Base-by-base conservation (phyloP, 2,888 invertebrate species). In the Lasius fuliginosus region DNA sequence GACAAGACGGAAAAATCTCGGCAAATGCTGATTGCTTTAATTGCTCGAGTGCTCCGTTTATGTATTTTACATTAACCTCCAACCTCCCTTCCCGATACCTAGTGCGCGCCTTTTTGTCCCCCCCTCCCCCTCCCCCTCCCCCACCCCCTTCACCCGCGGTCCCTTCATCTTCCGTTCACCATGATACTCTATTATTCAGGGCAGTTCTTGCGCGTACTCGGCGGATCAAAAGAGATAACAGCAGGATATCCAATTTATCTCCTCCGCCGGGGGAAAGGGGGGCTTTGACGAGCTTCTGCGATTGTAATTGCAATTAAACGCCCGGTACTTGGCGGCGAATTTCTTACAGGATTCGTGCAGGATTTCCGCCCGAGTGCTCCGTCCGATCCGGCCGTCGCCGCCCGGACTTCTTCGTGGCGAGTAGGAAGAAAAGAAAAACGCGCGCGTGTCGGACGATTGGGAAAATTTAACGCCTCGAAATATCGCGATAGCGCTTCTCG, bases 161-260 rank as follows among this genome's bases (percentile, higher is more conserved):
- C 4, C 36, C 36, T 36, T 36, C 53, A 8, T 12, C 36, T 23
- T 36, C 64, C 60, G 8, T 53, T 69, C n/a, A 30, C 18, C 60
- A n/a, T 49, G 79, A 81, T 81, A 81, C 79, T 81, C 79, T 81
- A 81, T 81, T 81, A 81, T 81, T 81, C 79, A 81, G 60, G 60
- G 5, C 79, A 81, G 60, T 81, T 81, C 79, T 81, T 73, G 79
- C 79, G 79, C 79, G 73, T 60, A 81, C 60, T 81, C 46, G 79
- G 60, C 46, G 73, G 60, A 81, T 81, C 73, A 73, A 81, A 53
- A 81, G 79, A 81, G 79, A 81, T 81, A 81, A 81, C 79, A 73
- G 73, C 79, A 62, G 73, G 23, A 73, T 81, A 81, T 81, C 79
- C 73, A 81, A 81, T 81, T 81, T 73, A 81, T 73, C 73, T 81